Base-by-base conservation (phyloP, 1,140 invertebrate genomes). In the Caenorhabditis inopinata region DNA sequence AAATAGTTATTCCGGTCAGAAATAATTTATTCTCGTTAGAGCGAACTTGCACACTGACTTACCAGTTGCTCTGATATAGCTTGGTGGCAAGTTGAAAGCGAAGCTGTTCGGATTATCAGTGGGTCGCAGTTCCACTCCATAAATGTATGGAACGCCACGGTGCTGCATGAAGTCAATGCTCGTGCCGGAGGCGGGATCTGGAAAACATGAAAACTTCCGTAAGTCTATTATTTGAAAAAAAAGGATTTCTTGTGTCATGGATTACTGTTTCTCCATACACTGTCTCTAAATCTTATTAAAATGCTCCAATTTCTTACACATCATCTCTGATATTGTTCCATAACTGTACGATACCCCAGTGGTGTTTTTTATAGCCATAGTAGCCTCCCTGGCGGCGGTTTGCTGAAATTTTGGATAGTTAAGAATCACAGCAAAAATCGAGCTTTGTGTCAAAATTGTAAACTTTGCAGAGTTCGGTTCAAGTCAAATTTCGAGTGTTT, bases 81-180 rank as follows among this genome's bases (percentile, higher is more conserved):
- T 51, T 14, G 82, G 62, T 21, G 84, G 83, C 12, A 83, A 76
- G 25, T 82, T 82, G 53, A 88, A 86, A 3, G 79, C 86, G 62
- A 84, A 83, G 45, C 45, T 81, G 42, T 83, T 75, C 25, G 83
- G 80, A 6, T 79, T 49, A 45, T 87, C 87, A 58, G 84, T 79
- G 11, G 86, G 86, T 16, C 87, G 51, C 38, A 87, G 68, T 79
- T 87, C 86, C 38, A 87, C 84, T 1, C 86, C 86, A 73, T 87
- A 87, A 45, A 87, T 86, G 74, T 87, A 87, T 14, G 86, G 86
- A 0, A 87, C 84, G 6, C 85, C 85, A 1, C 76, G 82, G 48
- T 85, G 62, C 58, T 87, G 85, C 85, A 87, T 83, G 79, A 85
- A 87, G 62, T 87, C 86, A 35, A 87, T 87, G 38, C 82, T 84